These are phyloP conservation scores for Camponotus pennsylvanicus DNA, from an alignment of 1,140 invertebrate genomes.

Conservation along the genomic window DNA sequence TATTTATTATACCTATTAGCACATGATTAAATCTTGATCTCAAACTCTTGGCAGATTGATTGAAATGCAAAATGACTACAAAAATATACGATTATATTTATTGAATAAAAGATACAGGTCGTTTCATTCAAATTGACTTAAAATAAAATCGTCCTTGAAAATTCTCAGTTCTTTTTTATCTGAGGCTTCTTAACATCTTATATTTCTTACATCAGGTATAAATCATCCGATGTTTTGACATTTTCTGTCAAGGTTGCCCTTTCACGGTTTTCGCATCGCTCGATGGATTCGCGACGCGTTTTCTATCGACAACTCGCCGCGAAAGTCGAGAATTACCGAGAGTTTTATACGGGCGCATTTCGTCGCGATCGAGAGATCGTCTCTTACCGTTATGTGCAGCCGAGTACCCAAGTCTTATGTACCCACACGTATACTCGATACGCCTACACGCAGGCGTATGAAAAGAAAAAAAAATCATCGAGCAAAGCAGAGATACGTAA, in stretches of 20 bases:
- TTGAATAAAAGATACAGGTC: background rate
- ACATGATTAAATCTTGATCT: background rate
- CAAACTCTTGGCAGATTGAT: background rate
- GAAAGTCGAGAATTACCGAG: constrained; percentile 12
- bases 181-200: background rate
- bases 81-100: background rate
- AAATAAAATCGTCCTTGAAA: background rate
- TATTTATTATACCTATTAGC: background rate
- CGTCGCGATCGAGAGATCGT: constrained; percentile 33
- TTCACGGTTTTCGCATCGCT: background rate
- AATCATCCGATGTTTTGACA: background rate
- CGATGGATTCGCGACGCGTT: constrained; percentile 8
- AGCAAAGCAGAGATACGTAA: constrained; percentile 52
- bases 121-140: background rate
- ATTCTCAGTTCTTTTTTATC: background rate
- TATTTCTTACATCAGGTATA: background rate
- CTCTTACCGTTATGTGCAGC: constrained; percentile 67
- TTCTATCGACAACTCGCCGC: background rate
- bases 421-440: constrained; percentile 7
- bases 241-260: background rate
- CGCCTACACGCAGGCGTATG: constrained; percentile 46
- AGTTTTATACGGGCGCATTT: constrained; percentile 17
- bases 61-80: background rate
- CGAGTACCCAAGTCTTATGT: background rate
- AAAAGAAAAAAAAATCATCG: constrained; percentile 52